phyloP scores from a whole-genome alignment of 2,113 vertebrate species.

The Oryzias celebensis region DNA sequence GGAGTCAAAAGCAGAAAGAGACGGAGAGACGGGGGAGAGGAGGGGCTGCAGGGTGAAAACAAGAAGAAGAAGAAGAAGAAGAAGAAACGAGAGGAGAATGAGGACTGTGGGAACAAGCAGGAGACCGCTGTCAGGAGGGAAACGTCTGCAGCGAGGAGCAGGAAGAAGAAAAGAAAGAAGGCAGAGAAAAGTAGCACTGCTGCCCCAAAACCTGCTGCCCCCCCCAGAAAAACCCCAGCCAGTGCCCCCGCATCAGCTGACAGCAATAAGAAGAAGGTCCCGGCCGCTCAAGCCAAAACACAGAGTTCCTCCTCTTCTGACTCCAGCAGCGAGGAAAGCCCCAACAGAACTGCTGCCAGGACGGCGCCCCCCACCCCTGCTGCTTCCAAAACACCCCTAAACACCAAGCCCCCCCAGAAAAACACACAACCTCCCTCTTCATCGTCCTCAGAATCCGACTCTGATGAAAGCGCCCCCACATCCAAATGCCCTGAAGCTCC shows the following conservation, averaged over 20 bases:
- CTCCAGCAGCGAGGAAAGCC: constrained; percentile 53
- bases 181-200: background rate
- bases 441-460: constrained; percentile 46
- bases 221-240: background rate
- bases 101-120: background rate
- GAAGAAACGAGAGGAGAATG: constrained; percentile 19
- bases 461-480: constrained; percentile 7
- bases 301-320: constrained; percentile 30
- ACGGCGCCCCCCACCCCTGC: constrained; percentile 3
- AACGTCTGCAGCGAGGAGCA: constrained; percentile 10
- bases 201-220: constrained; percentile 6
- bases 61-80: constrained; percentile 55
- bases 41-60: background rate
- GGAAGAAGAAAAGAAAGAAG: constrained; percentile 40
- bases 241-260: background rate
- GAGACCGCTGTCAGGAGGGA: background rate
- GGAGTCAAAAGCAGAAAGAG: constrained; percentile 51
- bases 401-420: constrained; percentile 1
- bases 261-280: constrained; percentile 30
- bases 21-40: constrained; percentile 32
- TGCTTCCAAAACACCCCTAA: constrained; percentile 5
- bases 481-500: background rate
- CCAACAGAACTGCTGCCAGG: constrained; percentile 18
- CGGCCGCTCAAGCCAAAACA: constrained; percentile 2
- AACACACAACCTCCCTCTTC: background rate